Evolutionary conservation across 2,113 vertebrate genomes (phyloP).

Genomic region (Ciconia stormi): DNA sequence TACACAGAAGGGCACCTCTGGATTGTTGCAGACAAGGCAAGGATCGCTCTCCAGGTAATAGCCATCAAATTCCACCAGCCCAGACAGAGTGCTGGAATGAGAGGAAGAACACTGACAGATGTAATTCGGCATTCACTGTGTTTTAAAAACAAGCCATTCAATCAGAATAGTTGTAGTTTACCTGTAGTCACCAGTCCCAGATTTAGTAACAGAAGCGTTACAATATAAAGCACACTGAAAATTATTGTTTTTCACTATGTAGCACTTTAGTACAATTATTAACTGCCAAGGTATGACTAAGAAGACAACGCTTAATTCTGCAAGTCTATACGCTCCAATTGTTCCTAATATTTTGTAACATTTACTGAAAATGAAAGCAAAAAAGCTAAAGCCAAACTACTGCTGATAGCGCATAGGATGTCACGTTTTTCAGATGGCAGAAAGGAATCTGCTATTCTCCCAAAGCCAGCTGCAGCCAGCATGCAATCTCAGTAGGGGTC

Average conservation of each 20-base stretch:
- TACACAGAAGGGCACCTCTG: conserved; percentile 97
- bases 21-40: conserved; percentile 97
- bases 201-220: background rate
- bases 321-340: background rate
- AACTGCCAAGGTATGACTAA: background rate
- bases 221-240: background rate
- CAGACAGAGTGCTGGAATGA: conserved; percentile 87
- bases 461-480: background rate
- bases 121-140: background rate
- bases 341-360: background rate
- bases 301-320: background rate
- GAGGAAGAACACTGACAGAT: background rate
- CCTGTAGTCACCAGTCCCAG: background rate
- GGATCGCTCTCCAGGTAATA: conserved; percentile 97
- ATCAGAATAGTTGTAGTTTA: background rate
- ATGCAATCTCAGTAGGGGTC: background rate
- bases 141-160: background rate
- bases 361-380: background rate
- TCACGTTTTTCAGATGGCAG: background rate
- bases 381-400: background rate
- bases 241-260: background rate
- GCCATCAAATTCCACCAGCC: conserved; percentile 96
- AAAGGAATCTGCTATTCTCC: background rate
- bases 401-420: rapidly evolving
- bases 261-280: background rate